Evolutionary conservation across 2,113 vertebrate species (phyloP).

Genomic region (Apistogramma diplotaenia): DNA sequence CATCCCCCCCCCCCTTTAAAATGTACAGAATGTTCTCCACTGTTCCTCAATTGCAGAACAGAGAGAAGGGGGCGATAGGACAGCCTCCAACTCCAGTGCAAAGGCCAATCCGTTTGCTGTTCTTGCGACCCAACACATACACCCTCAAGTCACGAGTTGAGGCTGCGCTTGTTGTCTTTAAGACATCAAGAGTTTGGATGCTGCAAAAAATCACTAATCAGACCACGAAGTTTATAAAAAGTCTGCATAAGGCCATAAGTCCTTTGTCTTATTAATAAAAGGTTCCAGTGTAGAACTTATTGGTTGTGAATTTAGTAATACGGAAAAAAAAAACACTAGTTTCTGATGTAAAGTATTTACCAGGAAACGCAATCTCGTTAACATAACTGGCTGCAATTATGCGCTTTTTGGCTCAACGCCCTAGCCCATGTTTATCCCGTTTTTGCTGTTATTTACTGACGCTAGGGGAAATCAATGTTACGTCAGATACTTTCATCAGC

Average conservation of each 20-base stretch:
- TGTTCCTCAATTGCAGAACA: constrained; percentile 61
- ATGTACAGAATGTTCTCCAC: constrained; percentile 71
- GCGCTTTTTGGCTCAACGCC: not conserved
- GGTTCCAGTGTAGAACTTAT: not conserved
- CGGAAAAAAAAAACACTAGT: not conserved
- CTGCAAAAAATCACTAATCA: not conserved
- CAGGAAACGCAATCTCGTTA: not conserved
- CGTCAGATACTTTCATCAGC: not conserved
- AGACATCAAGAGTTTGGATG: not conserved
- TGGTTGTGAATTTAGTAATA: not conserved
- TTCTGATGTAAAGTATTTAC: not conserved
- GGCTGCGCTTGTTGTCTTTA: constrained; percentile 6
- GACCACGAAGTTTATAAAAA: not conserved
- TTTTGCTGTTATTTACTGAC: not conserved
- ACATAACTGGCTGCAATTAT: not conserved
- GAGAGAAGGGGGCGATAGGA: constrained; percentile 37
- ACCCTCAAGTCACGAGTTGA: constrained; percentile 38
- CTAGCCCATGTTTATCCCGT: not conserved
- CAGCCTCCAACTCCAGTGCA: constrained; percentile 17
- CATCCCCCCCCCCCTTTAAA: not conserved
- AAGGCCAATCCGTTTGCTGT: constrained; percentile 45
- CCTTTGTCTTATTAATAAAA: not conserved
- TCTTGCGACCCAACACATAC: not conserved
- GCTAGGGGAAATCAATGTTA: not conserved
- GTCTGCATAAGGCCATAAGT: not conserved